These are phyloP conservation scores for Ceyx cyanopectus DNA, from an alignment of 2,113 vertebrate species.

Conservation along the genomic window DNA sequence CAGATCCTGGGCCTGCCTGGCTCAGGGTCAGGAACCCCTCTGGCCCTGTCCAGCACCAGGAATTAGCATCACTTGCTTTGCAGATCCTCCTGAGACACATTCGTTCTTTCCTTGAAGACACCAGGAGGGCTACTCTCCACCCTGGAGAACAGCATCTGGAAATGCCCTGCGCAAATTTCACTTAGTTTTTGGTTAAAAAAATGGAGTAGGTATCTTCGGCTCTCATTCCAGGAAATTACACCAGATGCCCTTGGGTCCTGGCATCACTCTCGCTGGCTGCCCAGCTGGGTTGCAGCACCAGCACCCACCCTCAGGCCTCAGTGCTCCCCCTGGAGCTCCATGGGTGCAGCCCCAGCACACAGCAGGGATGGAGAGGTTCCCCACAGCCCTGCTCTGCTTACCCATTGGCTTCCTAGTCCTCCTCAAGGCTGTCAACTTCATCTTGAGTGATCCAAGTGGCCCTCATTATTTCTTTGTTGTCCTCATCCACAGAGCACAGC, in stretches of 20 bases:
- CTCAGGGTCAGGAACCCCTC: neutral
- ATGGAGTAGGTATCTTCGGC: rapidly evolving
- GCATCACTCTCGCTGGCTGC: rapidly evolving
- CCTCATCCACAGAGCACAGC: neutral
- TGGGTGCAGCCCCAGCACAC: neutral
- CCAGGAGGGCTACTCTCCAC: neutral
- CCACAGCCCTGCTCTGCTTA: neutral
- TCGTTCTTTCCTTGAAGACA: neutral
- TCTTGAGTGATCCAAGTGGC: neutral
- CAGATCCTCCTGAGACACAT: neutral
- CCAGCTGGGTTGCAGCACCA: neutral
- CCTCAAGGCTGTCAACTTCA: rapidly evolving
- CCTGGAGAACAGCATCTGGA: neutral
- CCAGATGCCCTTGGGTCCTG: too few relatives aligned
- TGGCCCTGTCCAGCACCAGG: neutral
- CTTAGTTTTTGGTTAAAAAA: neutral
- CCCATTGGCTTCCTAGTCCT: neutral
- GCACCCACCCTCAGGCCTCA: neutral
- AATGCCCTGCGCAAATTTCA: neutral
- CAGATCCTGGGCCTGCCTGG: neutral
- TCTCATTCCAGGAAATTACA: neutral
- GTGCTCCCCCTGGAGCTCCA: neutral
- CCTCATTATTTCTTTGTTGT: neutral
- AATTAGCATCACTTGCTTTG: neutral
- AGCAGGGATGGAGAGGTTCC: neutral